These are phyloP conservation scores for Ciconia maguari DNA, from an alignment of 2,113 vertebrate genomes.

Conservation along the genomic window DNA sequence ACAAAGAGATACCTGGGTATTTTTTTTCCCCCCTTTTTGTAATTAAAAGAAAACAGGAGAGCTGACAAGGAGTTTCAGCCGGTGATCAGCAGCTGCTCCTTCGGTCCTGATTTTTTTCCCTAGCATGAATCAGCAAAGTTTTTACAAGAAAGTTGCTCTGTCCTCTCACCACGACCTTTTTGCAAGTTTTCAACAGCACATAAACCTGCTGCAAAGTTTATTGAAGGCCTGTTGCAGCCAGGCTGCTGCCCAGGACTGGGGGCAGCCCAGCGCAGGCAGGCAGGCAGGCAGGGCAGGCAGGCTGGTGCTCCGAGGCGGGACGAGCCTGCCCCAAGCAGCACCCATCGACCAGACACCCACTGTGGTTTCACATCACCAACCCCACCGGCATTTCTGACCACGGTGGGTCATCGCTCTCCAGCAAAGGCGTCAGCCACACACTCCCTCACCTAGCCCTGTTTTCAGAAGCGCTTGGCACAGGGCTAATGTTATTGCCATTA, in stretches of 20 bases:
- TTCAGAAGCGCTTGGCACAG: neutral
- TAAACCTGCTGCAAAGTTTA: slow-evolving; percentile 27
- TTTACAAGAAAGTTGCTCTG: neutral
- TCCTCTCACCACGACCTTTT: neutral
- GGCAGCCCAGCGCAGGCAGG: neutral
- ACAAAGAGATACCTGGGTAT: neutral
- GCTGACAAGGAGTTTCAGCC: neutral
- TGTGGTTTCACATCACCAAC: neutral
- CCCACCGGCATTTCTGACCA: neutral
- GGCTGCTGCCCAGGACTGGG: neutral
- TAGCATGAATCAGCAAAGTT: slow-evolving; percentile 30
- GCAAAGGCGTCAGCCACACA: accelerated
- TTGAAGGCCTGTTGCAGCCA: neutral
- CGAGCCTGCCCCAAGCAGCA: neutral
- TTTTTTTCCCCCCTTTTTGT: neutral
- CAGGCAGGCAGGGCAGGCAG: neutral
- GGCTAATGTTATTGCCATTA: neutral
- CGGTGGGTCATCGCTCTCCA: neutral
- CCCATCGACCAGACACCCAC: accelerated
- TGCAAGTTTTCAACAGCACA: slow-evolving; percentile 48
- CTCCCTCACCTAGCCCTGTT: neutral
- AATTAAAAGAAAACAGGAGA: neutral
- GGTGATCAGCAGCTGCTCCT: neutral
- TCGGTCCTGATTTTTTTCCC: neutral
- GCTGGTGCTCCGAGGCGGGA: accelerated